Evolutionary conservation across 1,140 invertebrate species (phyloP).

Genomic region (Pantala flavescens): DNA sequence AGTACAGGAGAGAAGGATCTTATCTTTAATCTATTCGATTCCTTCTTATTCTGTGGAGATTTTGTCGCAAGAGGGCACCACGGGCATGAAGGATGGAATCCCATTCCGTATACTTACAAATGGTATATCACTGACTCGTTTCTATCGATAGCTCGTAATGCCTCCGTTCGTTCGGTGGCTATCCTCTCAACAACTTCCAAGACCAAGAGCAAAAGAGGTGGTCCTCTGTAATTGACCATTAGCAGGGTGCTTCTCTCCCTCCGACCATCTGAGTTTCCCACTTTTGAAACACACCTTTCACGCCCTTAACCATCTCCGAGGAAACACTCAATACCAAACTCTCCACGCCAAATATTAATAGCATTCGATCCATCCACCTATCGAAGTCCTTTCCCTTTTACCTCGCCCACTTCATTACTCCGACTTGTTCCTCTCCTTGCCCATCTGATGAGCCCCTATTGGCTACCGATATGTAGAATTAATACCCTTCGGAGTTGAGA

Average conservation of each 20-base stretch:
- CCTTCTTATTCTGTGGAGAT: no score
- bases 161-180: background rate
- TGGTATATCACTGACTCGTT: background rate
- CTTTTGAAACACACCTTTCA: background rate
- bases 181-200: no score
- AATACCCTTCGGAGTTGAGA: no score
- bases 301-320: background rate
- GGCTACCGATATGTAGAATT: no score
- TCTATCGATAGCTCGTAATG: background rate
- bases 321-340: background rate
- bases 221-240: background rate
- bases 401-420: background rate
- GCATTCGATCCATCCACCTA: background rate
- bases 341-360: background rate
- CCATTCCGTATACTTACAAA: background rate
- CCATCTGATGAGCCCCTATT: no score
- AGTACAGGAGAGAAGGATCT: no score
- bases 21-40: no score
- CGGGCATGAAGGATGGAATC: no score
- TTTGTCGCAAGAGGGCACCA: no score
- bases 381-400: background rate
- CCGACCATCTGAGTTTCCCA: background rate
- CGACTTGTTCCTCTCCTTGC: no score
- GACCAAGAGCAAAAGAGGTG: background rate
- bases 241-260: background rate